These are phyloP conservation scores for Eupelmus urozonus DNA, from an alignment of 2,888 invertebrate species.

Conservation along the genomic window DNA sequence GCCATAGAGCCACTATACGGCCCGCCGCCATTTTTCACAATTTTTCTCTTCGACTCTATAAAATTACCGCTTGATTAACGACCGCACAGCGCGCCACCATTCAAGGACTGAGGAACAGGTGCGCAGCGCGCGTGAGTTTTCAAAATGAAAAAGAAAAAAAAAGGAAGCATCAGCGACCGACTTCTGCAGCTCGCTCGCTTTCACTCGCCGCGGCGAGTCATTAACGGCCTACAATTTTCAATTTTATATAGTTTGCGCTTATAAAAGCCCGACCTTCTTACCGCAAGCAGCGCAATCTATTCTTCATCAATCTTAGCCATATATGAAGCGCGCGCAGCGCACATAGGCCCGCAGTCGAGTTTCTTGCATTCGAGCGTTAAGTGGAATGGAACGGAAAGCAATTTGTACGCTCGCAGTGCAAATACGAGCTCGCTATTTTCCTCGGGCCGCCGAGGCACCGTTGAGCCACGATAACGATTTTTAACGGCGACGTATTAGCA, in stretches of 20 bases:
- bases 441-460: not conserved
- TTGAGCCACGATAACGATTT: not conserved
- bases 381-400: constrained; percentile 48
- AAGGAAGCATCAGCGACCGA: constrained; percentile 21
- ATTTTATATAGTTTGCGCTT: constrained; percentile 32
- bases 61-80: constrained; percentile 26
- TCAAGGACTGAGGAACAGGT: constrained; percentile 21
- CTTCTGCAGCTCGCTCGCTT: too few relatives aligned
- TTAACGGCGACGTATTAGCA: not conserved
- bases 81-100: not conserved
- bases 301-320: constrained; percentile 47
- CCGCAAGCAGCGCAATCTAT: constrained; percentile 27
- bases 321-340: not conserved
- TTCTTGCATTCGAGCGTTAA: constrained; percentile 37
- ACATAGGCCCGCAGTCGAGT: not conserved
- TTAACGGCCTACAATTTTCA: constrained; percentile 45
- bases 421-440: too few relatives aligned
- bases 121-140: constrained; percentile 40
- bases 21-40: constrained; percentile 2
- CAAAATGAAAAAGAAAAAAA: not conserved
- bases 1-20: not conserved
- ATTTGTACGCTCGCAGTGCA: constrained; percentile 29
- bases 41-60: not conserved
- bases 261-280: constrained; percentile 14
- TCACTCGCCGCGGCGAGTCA: constrained; percentile 5